These are phyloP conservation scores for Dascillus cervinus DNA, from an alignment of 2,888 invertebrate genomes.

Conservation along the genomic window DNA sequence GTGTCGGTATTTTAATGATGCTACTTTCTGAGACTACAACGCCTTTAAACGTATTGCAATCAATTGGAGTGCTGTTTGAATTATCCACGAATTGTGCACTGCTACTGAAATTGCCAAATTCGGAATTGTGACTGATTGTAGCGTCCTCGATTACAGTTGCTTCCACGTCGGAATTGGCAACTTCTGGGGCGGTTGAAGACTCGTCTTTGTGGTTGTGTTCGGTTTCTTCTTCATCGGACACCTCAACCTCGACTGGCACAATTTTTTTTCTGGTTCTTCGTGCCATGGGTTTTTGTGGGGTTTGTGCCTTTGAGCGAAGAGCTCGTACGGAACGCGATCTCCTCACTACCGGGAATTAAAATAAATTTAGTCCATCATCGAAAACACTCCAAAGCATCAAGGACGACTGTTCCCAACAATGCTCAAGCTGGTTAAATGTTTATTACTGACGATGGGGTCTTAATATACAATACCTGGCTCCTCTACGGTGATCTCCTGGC, in stretches of 20 bases:
- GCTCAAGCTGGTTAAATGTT: too few species aligned
- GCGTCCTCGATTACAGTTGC: too few species aligned
- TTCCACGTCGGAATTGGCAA: constrained; percentile 8
- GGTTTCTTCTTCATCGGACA: constrained; percentile 38
- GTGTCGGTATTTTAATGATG: not conserved
- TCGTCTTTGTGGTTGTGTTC: constrained; percentile 13
- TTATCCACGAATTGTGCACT: constrained; percentile 17
- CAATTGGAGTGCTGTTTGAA: constrained; percentile 19
- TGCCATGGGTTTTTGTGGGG: constrained; percentile 28
- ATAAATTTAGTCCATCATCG: not conserved
- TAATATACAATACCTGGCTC: constrained; percentile 14
- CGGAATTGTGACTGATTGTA: constrained; percentile 7
- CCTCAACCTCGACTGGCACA: constrained; percentile 44
- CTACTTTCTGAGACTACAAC: constrained; percentile 14
- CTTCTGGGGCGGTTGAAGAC: too few species aligned
- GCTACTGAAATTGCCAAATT: constrained; percentile 11
- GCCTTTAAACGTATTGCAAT: constrained; percentile 21
- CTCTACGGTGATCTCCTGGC: constrained; percentile 10
- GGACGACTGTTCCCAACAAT: not conserved
- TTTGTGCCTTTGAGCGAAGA: constrained; percentile 28
- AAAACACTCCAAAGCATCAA: not conserved
- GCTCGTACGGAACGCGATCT: constrained; percentile 52
- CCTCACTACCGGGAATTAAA: constrained; percentile 25
- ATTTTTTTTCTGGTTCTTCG: constrained; percentile 40
- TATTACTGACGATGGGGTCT: too few species aligned